phyloP scores from a whole-genome alignment of 2,888 invertebrate genomes.

The Ernsta delagoae region DNA sequence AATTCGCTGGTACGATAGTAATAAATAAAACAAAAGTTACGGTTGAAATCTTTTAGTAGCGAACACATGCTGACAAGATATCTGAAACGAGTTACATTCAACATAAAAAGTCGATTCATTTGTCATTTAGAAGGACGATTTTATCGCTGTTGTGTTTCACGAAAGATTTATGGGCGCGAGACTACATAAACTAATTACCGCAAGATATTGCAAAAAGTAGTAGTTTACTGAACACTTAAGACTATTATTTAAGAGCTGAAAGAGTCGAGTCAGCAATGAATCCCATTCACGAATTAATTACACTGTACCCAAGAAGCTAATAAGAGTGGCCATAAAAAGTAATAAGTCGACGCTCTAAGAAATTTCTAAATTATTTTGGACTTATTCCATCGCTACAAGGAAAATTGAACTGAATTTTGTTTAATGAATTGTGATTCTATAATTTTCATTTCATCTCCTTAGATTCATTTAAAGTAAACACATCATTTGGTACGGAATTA shows the following conservation, averaged over 20 bases:
- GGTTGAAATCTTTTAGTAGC: conserved; percentile 21
- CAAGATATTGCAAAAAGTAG: conserved; percentile 20
- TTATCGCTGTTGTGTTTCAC: conserved; percentile 34
- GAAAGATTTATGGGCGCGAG: conserved; percentile 25
- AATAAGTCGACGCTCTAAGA: conserved; percentile 46
- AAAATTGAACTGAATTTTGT: no score
- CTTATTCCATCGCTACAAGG: no score
- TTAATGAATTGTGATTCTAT: no score
- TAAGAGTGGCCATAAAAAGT: conserved; percentile 50
- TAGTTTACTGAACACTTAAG: conserved; percentile 24
- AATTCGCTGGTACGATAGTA: background rate
- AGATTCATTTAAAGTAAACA: no score
- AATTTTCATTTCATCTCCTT: no score
- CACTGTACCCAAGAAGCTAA: conserved; percentile 53
- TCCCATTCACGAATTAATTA: conserved; percentile 49
- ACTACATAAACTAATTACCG: conserved; percentile 32
- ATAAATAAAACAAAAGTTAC: conserved; percentile 27
- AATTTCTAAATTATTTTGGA: no score
- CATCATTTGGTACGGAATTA: no score
- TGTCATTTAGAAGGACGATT: conserved; percentile 35
- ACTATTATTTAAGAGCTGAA: conserved; percentile 21
- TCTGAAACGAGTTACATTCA: conserved; percentile 33
- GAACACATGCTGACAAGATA: conserved; percentile 36
- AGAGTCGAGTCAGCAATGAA: conserved; percentile 40
- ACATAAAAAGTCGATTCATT: conserved; percentile 37